Conservation (phyloP, 2,888 invertebrate species). For the Hemaris fuciformis region DNA sequence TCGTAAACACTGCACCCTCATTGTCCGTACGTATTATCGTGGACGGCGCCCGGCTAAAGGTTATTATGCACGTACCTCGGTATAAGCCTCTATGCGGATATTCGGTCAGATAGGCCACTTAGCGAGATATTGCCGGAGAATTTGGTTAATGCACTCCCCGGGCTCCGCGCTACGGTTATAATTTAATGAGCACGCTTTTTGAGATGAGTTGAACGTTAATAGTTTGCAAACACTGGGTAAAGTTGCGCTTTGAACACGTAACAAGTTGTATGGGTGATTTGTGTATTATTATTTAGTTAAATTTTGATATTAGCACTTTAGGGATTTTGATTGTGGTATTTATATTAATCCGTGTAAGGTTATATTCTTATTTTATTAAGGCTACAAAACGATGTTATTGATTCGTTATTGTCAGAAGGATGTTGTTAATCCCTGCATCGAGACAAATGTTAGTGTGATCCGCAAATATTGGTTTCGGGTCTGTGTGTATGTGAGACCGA, state of each 20-base stretch:
- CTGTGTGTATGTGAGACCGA: no score
- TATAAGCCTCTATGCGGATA: conserved; percentile 33
- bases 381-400: no score
- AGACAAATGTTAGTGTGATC: no score
- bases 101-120: conserved; percentile 37
- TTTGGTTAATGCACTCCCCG: conserved; percentile 14
- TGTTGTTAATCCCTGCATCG: no score
- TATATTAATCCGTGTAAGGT: no score
- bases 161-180: conserved; percentile 1
- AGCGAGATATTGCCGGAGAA: conserved; percentile 12
- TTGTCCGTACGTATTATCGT: conserved; percentile 28
- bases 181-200: conserved; percentile 10
- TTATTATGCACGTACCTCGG: conserved; percentile 24
- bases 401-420: no score
- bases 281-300: not conserved
- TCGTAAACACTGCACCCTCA: conserved; percentile 4
- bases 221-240: conserved; percentile 5
- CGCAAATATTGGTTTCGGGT: no score
- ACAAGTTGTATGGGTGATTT: not conserved
- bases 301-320: not conserved
- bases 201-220: conserved; percentile 1
- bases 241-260: conserved; percentile 9
- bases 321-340: not conserved
- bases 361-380: no score
- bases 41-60: not conserved